Percentiles rank a stretch among this genome's conserved stretches.
phyloP scores from a whole-genome alignment of 1,140 invertebrate species.

The Achatina immaculata region DNA sequence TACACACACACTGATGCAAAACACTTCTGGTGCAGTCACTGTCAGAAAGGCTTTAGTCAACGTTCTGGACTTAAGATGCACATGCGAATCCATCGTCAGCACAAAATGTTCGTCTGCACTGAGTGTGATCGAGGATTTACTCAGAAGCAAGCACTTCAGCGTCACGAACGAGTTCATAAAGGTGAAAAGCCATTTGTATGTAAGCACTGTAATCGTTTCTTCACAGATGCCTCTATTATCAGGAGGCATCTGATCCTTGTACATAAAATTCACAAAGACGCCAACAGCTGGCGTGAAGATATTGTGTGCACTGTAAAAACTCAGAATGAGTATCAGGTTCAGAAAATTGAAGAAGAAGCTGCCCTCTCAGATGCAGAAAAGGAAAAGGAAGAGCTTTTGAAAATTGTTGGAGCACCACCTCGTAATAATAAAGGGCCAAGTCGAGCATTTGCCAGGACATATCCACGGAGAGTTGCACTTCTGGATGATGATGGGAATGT shows the following conservation, averaged over 20 bases:
- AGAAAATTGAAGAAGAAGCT: constrained; percentile 32
- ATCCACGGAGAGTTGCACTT: constrained; percentile 29
- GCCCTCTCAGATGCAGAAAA: constrained; percentile 10
- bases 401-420: neutral
- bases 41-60: constrained; percentile 78
- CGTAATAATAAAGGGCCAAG: constrained; percentile 28
- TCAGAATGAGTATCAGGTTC: constrained; percentile 41
- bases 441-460: constrained; percentile 32
- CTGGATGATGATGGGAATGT: constrained; percentile 32
- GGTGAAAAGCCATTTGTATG: constrained; percentile 89
- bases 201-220: constrained; percentile 75
- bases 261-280: constrained; percentile 59
- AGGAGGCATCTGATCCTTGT: constrained; percentile 62
- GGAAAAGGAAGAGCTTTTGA: constrained; percentile 26
- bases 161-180: constrained; percentile 91
- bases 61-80: constrained; percentile 63
- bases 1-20: constrained; percentile 53
- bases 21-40: constrained; percentile 72
- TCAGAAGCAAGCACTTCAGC: constrained; percentile 61
- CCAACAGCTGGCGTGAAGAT: constrained; percentile 56
- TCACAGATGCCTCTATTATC: constrained; percentile 68
- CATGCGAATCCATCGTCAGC: constrained; percentile 56
- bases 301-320: constrained; percentile 44
- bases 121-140: constrained; percentile 64
- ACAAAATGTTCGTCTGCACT: constrained; percentile 54